A percentile compares a stretch with the other conserved stretches of the same genome.
Conservation (phyloP, 2,888 invertebrate genomes). For the Campopleginae sp. region DNA sequence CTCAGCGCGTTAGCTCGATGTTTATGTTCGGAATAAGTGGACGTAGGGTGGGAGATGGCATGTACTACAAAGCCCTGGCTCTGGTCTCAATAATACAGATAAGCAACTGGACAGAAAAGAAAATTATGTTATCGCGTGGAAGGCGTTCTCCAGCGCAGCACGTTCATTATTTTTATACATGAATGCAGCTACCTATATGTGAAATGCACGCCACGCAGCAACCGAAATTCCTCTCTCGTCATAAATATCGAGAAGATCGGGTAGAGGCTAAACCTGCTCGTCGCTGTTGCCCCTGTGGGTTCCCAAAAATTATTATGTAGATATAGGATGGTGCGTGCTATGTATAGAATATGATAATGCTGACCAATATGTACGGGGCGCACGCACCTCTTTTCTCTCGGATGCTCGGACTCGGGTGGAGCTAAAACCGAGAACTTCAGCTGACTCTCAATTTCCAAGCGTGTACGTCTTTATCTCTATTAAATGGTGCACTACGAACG, state of each 20-base stretch:
- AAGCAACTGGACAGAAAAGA: slow-evolving; percentile 70
- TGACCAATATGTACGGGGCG: slow-evolving; percentile 45
- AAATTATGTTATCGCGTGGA: slow-evolving; percentile 79
- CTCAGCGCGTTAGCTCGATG: slow-evolving; percentile 77
- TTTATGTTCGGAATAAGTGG: slow-evolving; percentile 70
- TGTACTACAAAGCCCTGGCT: slow-evolving; percentile 57
- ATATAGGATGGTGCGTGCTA: slow-evolving; percentile 24
- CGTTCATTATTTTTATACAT: slow-evolving; percentile 29
- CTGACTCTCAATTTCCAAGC: slow-evolving; percentile 5
- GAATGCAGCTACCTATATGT: background rate
- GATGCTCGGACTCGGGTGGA: slow-evolving; percentile 38
- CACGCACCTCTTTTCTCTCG: slow-evolving; percentile 33
- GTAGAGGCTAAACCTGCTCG: slow-evolving; percentile 51
- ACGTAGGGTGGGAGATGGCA: slow-evolving; percentile 42
- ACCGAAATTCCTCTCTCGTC: slow-evolving; percentile 60
- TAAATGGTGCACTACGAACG: slow-evolving; percentile 35
- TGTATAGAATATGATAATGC: slow-evolving; percentile 11
- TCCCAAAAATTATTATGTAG: slow-evolving; percentile 58
- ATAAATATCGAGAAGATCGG: slow-evolving; percentile 55
- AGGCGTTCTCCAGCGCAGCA: slow-evolving; percentile 9
- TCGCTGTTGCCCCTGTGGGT: slow-evolving; percentile 49
- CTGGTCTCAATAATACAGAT: slow-evolving; percentile 78
- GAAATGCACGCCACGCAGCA: slow-evolving; percentile 13
- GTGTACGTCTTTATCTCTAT: slow-evolving; percentile 48
- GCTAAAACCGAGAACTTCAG: slow-evolving; percentile 39